Percentiles rank a stretch among this genome's conserved stretches.
Conservation (phyloP, 1,140 invertebrate species). For the Papilio aristodemus region DNA sequence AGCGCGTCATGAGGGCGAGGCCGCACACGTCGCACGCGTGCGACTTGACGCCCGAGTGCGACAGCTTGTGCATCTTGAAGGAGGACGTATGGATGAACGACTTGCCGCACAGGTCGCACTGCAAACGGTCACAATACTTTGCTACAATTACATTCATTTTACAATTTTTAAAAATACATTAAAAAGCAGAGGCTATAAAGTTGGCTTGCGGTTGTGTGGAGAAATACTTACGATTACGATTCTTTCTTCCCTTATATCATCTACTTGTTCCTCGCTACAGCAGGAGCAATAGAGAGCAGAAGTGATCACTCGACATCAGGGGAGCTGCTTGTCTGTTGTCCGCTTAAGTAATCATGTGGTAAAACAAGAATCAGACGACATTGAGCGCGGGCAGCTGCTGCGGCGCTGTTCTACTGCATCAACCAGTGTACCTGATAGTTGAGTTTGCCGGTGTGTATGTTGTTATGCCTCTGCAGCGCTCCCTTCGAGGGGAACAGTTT, state of each 20-base stretch:
- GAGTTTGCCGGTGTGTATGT: constrained; percentile 85
- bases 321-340: too few species aligned
- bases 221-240: too few species aligned
- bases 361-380: too few species aligned
- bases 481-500: constrained; percentile 88
- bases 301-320: too few species aligned
- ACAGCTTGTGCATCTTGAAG: constrained; percentile 85
- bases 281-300: too few species aligned
- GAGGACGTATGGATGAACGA: constrained; percentile 86
- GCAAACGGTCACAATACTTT: constrained; percentile 37
- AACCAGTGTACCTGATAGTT: constrained; percentile 84
- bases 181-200: too few species aligned
- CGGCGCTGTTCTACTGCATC: too few species aligned
- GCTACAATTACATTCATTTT: constrained; percentile 3
- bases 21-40: constrained; percentile 83
- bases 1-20: constrained; percentile 82
- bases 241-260: too few species aligned
- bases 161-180: not conserved
- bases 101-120: constrained; percentile 86
- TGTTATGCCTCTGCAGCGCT: constrained; percentile 83
- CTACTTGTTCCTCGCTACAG: too few species aligned
- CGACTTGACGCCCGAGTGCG: constrained; percentile 83
- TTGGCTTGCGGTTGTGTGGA: too few species aligned
- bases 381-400: too few species aligned
- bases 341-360: too few species aligned